These are phyloP conservation scores for Acanthis flammea DNA, from an alignment of 2,797 vertebrate species.

Conservation along the genomic window DNA sequence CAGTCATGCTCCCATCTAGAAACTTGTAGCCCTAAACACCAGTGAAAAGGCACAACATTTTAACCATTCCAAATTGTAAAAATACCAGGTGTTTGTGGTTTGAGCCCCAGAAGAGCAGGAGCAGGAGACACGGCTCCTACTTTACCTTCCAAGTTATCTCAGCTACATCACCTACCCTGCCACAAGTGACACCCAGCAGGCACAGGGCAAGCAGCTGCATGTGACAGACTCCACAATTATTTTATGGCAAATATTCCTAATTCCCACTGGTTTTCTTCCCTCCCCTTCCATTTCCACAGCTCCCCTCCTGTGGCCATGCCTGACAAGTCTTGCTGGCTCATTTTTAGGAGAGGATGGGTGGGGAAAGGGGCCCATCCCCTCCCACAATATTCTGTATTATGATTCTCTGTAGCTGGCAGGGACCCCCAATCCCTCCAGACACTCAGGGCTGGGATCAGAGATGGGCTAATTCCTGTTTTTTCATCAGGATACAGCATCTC, in stretches of 20 bases:
- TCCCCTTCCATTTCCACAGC: background rate
- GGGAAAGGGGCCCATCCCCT: background rate
- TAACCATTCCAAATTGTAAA: background rate
- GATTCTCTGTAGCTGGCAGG: background rate
- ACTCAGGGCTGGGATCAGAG: background rate
- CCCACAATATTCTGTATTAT: accelerated
- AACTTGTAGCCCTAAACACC: background rate
- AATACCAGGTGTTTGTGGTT: background rate
- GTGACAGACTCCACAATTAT: background rate
- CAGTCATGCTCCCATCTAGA: background rate
- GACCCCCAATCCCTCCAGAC: background rate
- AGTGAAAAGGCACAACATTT: background rate
- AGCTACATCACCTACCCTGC: background rate
- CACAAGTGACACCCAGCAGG: background rate
- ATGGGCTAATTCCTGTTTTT: background rate
- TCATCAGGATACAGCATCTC: background rate
- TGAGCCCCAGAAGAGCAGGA: background rate
- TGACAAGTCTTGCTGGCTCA: background rate
- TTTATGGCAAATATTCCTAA: background rate
- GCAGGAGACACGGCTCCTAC: background rate
- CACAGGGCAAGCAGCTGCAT: background rate
- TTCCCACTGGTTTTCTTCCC: background rate
- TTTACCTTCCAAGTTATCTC: background rate
- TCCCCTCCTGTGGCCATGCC: background rate
- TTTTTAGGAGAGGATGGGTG: background rate